Percentiles rank a stretch among this genome's conserved stretches.
Evolutionary conservation across 2,113 vertebrate genomes (phyloP).

Genomic region (Zosterops japonicus): DNA sequence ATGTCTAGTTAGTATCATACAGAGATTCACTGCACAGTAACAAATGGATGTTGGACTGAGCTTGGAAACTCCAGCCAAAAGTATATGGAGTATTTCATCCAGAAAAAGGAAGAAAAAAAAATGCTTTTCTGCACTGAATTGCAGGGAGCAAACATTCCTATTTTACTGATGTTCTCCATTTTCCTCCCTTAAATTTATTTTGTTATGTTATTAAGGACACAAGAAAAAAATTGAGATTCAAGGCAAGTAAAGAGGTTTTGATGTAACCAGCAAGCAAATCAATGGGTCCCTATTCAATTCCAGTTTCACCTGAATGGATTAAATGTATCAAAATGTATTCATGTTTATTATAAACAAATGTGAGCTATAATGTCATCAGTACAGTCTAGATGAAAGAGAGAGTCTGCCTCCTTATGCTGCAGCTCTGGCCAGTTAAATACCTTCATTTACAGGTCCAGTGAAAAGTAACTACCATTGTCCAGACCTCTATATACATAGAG

Average conservation of each 20-base stretch:
- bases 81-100: neutral
- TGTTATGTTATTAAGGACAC: neutral
- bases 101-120: constrained; percentile 34
- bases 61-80: constrained; percentile 19
- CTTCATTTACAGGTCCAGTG: neutral
- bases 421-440: neutral
- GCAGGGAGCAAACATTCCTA: neutral
- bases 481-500: neutral
- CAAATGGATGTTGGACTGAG: constrained; percentile 24
- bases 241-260: neutral
- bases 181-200: neutral
- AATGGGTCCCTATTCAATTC: neutral
- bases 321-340: neutral
- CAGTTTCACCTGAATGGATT: neutral
- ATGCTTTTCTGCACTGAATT: neutral
- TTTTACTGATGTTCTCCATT: neutral
- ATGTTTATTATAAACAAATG: neutral
- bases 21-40: neutral
- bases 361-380: neutral
- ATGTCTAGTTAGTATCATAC: constrained; percentile 31
- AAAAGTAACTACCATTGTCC: neutral
- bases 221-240: neutral
- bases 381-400: neutral
- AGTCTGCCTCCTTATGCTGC: neutral
- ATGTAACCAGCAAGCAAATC: neutral